Evolutionary conservation across 1,140 invertebrate species (phyloP), one percentile per base, ranked within the genome.

Genomic region (Dryas iulia): DNA sequence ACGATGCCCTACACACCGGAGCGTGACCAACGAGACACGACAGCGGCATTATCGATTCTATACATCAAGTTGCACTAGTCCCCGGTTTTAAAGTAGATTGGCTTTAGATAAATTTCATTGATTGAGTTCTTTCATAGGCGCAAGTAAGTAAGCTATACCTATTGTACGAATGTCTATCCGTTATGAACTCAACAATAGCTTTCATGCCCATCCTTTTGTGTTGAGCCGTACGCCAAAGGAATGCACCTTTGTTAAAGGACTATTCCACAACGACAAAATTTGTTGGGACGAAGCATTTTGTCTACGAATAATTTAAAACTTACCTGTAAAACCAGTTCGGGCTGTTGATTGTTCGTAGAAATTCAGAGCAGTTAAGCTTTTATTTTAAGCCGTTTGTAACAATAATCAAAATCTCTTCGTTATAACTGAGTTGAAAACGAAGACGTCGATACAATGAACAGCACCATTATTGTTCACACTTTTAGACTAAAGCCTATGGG

Each of bases 241-340:
- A 89, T 86, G 82, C 72, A 78, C 64, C 76, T 81, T 81, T 80
- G 77, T 82, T 78, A 79, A 80, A 78, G 76, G 74, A 73, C 72
- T 68, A 58, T 35, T 59, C 56, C 54, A 53, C 24, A 33, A 59
- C 63, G 66, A 79, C 79, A 74, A 83, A 82, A 78, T 79, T 79
- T 60, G 56, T 69, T 66, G 72, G 74, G 72, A 68, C 67, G 59
- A 70, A 59, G 70, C 71, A 76, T 79, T 80, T 84, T 79, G 80
- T 87, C 83, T 86, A 87, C 81, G 77, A 81, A 86, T 83, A 82
- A 89, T 80, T 87, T 87, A 84, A 70, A 77, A 81, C 71, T 73
- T 86, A 86, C 86, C 84, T 89, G 84, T 77, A 74, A 81, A 88
- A 89, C 83, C 80, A 68, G 80, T 85, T 89, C 82, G 54, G 76